These are phyloP conservation scores for Takifugu bimaculatus DNA, from an alignment of 2,113 vertebrate species.

Conservation along the genomic window DNA sequence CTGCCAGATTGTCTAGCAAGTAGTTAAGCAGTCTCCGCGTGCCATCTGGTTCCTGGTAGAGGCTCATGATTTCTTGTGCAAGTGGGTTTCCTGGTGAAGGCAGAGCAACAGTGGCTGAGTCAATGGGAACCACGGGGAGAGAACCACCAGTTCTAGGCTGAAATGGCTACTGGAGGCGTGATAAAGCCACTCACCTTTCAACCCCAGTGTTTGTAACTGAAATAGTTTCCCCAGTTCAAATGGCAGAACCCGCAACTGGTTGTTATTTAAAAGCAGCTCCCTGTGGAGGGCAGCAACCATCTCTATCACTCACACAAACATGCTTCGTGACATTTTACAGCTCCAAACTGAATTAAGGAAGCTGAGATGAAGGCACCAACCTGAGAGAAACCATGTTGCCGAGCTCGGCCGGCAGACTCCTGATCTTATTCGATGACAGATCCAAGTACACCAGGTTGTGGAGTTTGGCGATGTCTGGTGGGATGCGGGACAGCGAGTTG, in stretches of 20 bases:
- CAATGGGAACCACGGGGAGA: neutral
- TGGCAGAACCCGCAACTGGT: slow-evolving; percentile 99
- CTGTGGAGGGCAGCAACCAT: slow-evolving; percentile 69
- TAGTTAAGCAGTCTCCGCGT: slow-evolving; percentile 95
- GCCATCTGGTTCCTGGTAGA: slow-evolving; percentile 97
- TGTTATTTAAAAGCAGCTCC: slow-evolving; percentile 99
- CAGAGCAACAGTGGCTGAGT: slow-evolving; percentile 20
- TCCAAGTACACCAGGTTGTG: slow-evolving; percentile 98
- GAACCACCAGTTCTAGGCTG: slow-evolving; percentile 28
- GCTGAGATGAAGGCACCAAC: slow-evolving; percentile 54
- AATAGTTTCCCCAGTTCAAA: slow-evolving; percentile 99
- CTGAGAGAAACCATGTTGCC: slow-evolving; percentile 99
- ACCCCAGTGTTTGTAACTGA: slow-evolving; percentile 98
- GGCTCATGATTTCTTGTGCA: slow-evolving; percentile 97
- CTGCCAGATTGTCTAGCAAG: slow-evolving; percentile 99
- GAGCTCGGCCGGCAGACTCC: slow-evolving; percentile 97
- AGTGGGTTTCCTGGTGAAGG: slow-evolving; percentile 89
- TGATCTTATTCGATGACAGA: slow-evolving; percentile 97
- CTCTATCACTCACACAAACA: neutral
- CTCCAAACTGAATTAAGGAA: neutral
- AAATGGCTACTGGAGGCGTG: slow-evolving; percentile 23
- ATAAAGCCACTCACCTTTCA: slow-evolving; percentile 85
- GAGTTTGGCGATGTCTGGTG: slow-evolving; percentile 99
- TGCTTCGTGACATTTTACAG: neutral
- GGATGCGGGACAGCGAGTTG: slow-evolving; percentile 96